Evolutionary conservation across 2,888 invertebrate genomes (phyloP).

Genomic region (Platycheirus albimanus): DNA sequence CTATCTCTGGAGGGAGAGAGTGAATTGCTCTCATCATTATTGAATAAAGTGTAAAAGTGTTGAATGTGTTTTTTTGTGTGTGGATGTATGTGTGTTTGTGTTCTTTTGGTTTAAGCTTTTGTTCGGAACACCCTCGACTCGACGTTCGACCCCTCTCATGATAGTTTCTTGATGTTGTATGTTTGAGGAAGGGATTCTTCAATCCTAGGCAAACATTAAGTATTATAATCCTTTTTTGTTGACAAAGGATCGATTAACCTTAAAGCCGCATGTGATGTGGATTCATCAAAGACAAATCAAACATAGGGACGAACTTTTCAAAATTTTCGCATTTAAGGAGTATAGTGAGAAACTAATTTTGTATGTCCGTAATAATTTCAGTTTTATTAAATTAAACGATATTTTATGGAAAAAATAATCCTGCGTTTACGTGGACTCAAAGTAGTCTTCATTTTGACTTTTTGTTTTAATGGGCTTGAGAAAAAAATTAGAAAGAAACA

Average conservation of each 20-base stretch:
- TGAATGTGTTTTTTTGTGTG: constrained; percentile 49
- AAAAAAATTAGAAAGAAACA: too few relatives aligned
- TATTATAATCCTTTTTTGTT: constrained; percentile 55
- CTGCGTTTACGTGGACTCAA: too few relatives aligned
- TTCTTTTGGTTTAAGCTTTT: background rate
- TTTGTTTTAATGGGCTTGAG: too few relatives aligned
- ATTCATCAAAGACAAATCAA: constrained; percentile 33
- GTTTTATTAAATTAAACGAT: too few relatives aligned
- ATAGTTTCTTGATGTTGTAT: constrained; percentile 42
- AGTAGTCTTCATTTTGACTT: too few relatives aligned
- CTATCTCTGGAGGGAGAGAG: background rate
- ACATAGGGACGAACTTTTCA: background rate
- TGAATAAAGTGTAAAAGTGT: constrained; percentile 59
- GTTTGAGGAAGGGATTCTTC: constrained; percentile 47
- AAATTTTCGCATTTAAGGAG: background rate
- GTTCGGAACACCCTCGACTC: too few relatives aligned
- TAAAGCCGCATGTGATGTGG: constrained; percentile 28
- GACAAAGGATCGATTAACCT: constrained; percentile 70
- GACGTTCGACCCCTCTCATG: background rate
- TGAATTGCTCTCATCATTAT: constrained; percentile 49
- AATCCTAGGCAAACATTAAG: constrained; percentile 49
- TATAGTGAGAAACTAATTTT: background rate
- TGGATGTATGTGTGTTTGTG: constrained; percentile 2
- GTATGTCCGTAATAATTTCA: too few relatives aligned
- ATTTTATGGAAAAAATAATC: too few relatives aligned